phyloP scores from a whole-genome alignment of 1,140 invertebrate genomes.

The Penaeus vannamei region DNA sequence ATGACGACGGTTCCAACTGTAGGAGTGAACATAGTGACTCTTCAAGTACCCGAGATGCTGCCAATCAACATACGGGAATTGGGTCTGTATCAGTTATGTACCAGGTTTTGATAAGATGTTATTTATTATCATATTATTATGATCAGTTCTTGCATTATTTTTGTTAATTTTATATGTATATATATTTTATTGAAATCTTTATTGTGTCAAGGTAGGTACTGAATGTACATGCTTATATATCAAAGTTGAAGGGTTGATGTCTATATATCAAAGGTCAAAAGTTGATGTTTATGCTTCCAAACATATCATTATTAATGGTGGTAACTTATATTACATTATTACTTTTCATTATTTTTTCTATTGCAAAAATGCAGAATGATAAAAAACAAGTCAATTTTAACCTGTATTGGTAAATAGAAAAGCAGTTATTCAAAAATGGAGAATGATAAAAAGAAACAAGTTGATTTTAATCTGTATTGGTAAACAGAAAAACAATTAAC shows the following conservation, averaged over 20 bases:
- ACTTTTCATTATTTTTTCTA: not conserved
- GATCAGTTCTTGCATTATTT: no score
- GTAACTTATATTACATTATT: no score
- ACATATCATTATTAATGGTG: no score
- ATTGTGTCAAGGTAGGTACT: no score
- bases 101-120: not conserved
- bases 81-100: constrained; percentile 32
- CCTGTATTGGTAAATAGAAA: not conserved
- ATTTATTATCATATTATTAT: not conserved
- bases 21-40: constrained; percentile 62
- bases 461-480: not conserved
- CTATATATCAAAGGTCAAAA: no score
- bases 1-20: constrained; percentile 63
- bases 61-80: constrained; percentile 64
- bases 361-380: not conserved
- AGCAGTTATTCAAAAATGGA: not conserved
- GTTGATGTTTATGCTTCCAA: no score
- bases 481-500: not conserved
- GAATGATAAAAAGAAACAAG: not conserved
- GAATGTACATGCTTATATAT: no score
- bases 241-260: no score
- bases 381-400: not conserved
- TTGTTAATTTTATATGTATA: no score
- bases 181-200: no score
- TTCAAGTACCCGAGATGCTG: constrained; percentile 40